Evolutionary conservation across 2,113 vertebrate species (phyloP), one percentile per base, ranked within the genome.

Genomic region (Triplophysa tibetana): DNA sequence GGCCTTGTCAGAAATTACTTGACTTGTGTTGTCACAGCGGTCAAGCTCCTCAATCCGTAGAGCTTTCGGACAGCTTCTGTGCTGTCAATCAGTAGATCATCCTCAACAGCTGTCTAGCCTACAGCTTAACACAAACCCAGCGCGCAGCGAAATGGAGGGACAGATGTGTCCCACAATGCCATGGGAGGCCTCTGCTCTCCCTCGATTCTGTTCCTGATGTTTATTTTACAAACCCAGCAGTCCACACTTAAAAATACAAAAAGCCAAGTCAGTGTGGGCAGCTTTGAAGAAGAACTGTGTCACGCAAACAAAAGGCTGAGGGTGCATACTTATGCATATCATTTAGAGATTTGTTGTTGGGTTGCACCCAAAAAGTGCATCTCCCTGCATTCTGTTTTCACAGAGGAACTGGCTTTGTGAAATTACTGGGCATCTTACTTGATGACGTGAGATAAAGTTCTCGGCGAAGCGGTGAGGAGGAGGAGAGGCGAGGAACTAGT

Each of bases 51-150:
- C 19, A 58, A 58, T 21, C 19, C n/a, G 72, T 62, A 48, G 24
- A 29, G 21, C 4, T 58, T 62, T 62, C 29, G 10, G 61, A 63
- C 45, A 4, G 24, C 52, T 65, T 50, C 16, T 33, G 7, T 19
- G 26, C 74, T 65, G 62, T 76, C 58, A 75, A 50, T 75, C 73
- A 48, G 21, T 23, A 75, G 58, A 16, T 75, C 74, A 64, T 43
- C 48, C 43, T 76, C 43, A 64, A 11, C 56, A 61, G 56, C 38
- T 45, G 2, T 50, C 73, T 64, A 61, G 41, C 23, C 74, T 33
- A 8, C 5, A 13, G 60, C 58, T 41, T 74, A 14, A 61, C 38
- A 62, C 38, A 74, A 74, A 45, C 72, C 33, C 13, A 11, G n/a
- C 23, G n/a, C 33, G 19, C 23, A 21, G 23, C 48, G 13, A 68